A percentile compares a stretch with the other conserved stretches of the same genome.
Evolutionary conservation across 2,797 vertebrate species (phyloP).

Genomic region (Melanotaenia nigrans): DNA sequence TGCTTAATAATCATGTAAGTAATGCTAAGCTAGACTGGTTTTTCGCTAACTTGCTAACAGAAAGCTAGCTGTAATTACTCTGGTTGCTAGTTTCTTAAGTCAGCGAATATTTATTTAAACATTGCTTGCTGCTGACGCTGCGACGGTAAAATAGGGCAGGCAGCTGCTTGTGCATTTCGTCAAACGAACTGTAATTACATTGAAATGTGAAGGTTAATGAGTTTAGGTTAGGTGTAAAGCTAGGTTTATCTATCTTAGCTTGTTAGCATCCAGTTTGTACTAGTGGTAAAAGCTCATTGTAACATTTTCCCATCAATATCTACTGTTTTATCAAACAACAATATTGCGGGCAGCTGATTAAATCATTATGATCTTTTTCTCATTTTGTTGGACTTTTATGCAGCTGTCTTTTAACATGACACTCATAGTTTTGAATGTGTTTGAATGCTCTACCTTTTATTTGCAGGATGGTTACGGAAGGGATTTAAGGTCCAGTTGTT

Average conservation of each 20-base stretch:
- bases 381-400: not conserved
- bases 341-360: not conserved
- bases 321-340: not conserved
- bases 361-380: too few relatives aligned
- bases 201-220: conserved; percentile 23
- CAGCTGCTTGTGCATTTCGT: not conserved
- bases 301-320: not conserved
- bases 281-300: conserved; percentile 7
- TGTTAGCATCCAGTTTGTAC: conserved; percentile 50
- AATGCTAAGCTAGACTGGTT: conserved; percentile 58
- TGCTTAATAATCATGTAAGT: conserved; percentile 42
- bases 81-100: conserved; percentile 37
- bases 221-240: conserved; percentile 49
- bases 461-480: conserved; percentile 56
- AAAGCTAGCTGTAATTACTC: conserved; percentile 51
- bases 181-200: conserved; percentile 5
- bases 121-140: not conserved
- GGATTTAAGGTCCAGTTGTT: conserved; percentile 65
- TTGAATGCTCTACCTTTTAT: conserved; percentile 23
- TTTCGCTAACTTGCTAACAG: conserved; percentile 58
- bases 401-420: conserved; percentile 2
- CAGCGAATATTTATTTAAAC: not conserved
- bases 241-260: conserved; percentile 46
- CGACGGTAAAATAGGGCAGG: not conserved
- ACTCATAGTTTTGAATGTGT: not conserved